Percentiles rank a stretch among this genome's conserved stretches.
Evolutionary conservation across 2,797 vertebrate species (phyloP).

Genomic region (Ambastaia sidthimunki): DNA sequence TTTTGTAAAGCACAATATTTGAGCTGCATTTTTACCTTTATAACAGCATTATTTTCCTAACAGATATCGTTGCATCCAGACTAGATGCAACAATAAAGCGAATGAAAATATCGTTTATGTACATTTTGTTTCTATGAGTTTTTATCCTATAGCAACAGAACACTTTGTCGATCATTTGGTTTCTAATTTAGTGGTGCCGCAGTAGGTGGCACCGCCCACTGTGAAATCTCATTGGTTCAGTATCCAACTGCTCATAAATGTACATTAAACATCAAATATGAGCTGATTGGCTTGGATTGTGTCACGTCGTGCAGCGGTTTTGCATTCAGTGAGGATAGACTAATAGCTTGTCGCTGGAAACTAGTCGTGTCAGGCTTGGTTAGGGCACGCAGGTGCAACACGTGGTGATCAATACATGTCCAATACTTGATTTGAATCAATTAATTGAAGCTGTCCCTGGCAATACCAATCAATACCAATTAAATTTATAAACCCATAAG

Average conservation of each 20-base stretch:
- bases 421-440: background rate
- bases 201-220: background rate
- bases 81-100: no score
- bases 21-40: no score
- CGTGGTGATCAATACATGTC: background rate
- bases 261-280: background rate
- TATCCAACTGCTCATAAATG: background rate
- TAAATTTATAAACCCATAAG: background rate
- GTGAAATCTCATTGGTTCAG: constrained; percentile 3
- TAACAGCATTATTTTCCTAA: no score
- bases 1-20: background rate
- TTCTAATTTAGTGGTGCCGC: background rate
- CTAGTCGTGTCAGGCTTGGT: background rate
- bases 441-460: background rate
- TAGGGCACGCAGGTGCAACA: no score
- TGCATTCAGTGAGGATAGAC: background rate
- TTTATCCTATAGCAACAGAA: background rate
- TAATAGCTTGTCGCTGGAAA: background rate
- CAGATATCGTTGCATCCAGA: no score
- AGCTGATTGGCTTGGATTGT: no score
- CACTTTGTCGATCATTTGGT: background rate
- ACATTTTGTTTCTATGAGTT: background rate
- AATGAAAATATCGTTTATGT: background rate
- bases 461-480: background rate
- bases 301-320: background rate